Conservation (phyloP, 1,140 invertebrate genomes). For the Yoshiicerus persimilis region DNA sequence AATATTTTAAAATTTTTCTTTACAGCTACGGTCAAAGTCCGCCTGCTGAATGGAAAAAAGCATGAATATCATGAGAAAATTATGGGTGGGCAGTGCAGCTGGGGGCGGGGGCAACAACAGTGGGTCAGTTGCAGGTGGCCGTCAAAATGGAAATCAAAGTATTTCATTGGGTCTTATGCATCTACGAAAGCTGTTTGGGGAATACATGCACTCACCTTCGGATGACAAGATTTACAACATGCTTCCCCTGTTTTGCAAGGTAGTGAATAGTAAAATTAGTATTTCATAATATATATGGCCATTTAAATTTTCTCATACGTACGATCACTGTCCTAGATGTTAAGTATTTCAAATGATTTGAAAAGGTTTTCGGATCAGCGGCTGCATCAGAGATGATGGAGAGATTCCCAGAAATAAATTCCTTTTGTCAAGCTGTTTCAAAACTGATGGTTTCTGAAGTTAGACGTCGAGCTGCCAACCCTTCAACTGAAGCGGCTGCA, state of each 20-base stretch:
- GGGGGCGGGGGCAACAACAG: background rate
- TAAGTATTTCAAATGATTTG: background rate
- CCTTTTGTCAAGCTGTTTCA: conserved; percentile 92
- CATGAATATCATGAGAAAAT: conserved; percentile 51
- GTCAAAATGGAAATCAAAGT: conserved; percentile 57
- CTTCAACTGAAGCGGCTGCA: conserved; percentile 92
- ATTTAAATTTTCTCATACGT: background rate
- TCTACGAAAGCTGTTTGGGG: conserved; percentile 91
- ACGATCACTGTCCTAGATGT: background rate
- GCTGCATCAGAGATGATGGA: conserved; percentile 90
- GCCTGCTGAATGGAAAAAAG: conserved; percentile 14
- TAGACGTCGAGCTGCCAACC: conserved; percentile 86
- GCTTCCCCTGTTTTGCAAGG: conserved; percentile 97
- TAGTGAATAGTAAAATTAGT: conserved; percentile 54
- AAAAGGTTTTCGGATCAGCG: conserved; percentile 84
- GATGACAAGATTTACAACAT: conserved; percentile 96
- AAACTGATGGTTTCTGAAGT: conserved; percentile 95
- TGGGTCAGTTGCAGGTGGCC: background rate
- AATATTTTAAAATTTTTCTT: background rate
- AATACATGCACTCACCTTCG: conserved; percentile 83
- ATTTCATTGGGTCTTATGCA: conserved; percentile 90
- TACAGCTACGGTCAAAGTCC: background rate
- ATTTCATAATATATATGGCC: too few species aligned
- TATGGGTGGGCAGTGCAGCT: conserved; percentile 41
- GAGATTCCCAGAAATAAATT: conserved; percentile 89